These are phyloP conservation scores for Anisognathus igniventris DNA, from an alignment of 2,797 vertebrate genomes.

Conservation along the genomic window DNA sequence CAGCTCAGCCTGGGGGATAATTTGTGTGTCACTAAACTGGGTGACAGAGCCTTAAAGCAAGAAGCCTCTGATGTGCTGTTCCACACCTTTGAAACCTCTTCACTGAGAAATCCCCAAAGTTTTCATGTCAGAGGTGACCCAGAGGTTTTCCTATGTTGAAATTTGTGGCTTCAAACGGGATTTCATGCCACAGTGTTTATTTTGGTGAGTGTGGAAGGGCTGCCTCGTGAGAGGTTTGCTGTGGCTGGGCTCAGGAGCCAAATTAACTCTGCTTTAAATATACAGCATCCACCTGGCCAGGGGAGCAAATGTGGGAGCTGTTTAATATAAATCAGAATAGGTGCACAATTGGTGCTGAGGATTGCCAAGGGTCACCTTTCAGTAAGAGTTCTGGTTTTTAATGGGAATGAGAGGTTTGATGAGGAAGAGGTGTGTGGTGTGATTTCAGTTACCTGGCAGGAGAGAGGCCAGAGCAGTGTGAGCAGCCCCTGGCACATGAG, in stretches of 20 bases:
- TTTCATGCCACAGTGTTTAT: not conserved
- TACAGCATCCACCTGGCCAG: not conserved
- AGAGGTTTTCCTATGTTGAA: not conserved
- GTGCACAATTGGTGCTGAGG: not conserved
- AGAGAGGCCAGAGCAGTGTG: not conserved
- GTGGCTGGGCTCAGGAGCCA: not conserved
- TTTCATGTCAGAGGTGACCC: not conserved
- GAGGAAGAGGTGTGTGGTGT: not conserved
- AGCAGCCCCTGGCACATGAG: rapidly evolving
- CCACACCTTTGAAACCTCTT: not conserved
- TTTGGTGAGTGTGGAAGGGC: not conserved
- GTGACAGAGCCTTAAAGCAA: not conserved
- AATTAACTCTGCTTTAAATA: not conserved
- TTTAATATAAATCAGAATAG: not conserved
- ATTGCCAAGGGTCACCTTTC: not conserved
- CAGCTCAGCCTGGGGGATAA: not conserved
- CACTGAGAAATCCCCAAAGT: not conserved
- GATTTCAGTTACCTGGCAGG: not conserved
- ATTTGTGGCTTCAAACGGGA: not conserved
- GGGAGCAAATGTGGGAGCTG: not conserved
- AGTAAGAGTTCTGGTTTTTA: not conserved
- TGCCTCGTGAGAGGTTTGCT: not conserved
- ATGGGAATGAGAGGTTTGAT: not conserved
- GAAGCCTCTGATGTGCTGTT: not conserved
- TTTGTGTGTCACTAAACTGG: not conserved